These are phyloP conservation scores for Acleris holmiana DNA, from an alignment of 2,888 invertebrate genomes.

Conservation along the genomic window DNA sequence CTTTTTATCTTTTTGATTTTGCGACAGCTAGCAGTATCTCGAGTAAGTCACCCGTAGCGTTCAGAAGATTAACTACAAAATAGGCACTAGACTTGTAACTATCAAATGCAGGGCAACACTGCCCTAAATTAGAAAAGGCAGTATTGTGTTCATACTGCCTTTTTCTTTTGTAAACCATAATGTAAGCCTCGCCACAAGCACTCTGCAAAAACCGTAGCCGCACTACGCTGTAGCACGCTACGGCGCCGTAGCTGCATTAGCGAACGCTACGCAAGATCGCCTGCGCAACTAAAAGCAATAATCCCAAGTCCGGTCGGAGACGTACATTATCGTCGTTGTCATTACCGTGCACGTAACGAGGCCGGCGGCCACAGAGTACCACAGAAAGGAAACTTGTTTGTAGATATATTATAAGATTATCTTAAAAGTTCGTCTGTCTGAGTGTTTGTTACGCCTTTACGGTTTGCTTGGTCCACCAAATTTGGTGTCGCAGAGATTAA, in stretches of 20 bases:
- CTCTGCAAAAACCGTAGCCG: background rate
- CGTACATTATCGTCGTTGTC: slow-evolving; percentile 21
- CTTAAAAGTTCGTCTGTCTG: background rate
- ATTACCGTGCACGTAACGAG: slow-evolving; percentile 15
- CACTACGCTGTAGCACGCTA: slow-evolving; percentile 16
- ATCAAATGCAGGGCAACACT: no score
- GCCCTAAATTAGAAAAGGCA: no score
- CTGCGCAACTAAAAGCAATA: slow-evolving; percentile 17
- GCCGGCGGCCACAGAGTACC: slow-evolving; percentile 1
- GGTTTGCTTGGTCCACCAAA: background rate
- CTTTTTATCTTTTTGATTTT: no score
- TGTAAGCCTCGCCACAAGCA: no score
- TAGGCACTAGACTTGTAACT: no score
- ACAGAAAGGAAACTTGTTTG: background rate
- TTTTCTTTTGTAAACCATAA: no score
- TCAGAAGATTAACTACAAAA: no score
- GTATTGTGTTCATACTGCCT: no score
- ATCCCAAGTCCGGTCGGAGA: slow-evolving; percentile 19
- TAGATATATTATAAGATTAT: slow-evolving; percentile 6
- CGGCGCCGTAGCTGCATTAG: slow-evolving; percentile 12
- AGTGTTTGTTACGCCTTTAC: slow-evolving; percentile 15
- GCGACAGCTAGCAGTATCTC: no score
- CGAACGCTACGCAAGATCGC: background rate
- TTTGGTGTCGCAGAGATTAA: no score
- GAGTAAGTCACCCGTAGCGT: no score